Conservation (phyloP, 2,797 vertebrate species). For the Trachops cirrhosus region DNA sequence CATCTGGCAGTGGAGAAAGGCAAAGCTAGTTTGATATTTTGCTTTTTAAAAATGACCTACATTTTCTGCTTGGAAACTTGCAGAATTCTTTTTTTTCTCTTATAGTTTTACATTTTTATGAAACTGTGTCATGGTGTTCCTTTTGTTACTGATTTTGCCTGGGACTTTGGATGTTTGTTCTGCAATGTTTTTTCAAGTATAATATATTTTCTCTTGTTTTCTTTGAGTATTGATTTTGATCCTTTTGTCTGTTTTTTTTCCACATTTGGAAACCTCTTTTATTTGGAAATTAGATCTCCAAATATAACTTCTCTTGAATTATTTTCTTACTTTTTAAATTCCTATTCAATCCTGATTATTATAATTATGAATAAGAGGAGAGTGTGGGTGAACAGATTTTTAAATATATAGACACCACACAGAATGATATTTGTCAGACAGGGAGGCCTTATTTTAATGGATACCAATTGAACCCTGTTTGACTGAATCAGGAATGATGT, state of each 20-base stretch:
- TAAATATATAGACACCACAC: neutral
- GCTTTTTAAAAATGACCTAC: constrained; percentile 58
- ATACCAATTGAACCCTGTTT: neutral
- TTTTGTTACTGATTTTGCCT: constrained; percentile 62
- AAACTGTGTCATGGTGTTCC: constrained; percentile 24
- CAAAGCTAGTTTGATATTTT: constrained; percentile 27
- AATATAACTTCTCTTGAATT: constrained; percentile 34
- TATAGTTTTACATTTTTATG: constrained; percentile 52
- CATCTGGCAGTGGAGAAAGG: constrained; percentile 40
- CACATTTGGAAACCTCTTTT: neutral
- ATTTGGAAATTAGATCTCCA: constrained; percentile 32
- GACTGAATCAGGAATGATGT: neutral
- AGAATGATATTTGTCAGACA: neutral
- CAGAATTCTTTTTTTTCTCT: constrained; percentile 21
- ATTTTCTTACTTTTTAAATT: constrained; percentile 10
- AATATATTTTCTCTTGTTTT: constrained; percentile 35
- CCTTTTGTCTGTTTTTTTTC: neutral
- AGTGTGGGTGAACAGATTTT: neutral
- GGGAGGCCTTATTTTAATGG: neutral
- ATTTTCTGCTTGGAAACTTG: constrained; percentile 54
- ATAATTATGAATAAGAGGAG: neutral
- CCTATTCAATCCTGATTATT: neutral
- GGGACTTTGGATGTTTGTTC: neutral
- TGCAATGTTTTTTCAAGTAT: neutral
- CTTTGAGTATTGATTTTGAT: constrained; percentile 31